Conservation (phyloP, 2,888 invertebrate genomes). For the Theristus sp. region DNA sequence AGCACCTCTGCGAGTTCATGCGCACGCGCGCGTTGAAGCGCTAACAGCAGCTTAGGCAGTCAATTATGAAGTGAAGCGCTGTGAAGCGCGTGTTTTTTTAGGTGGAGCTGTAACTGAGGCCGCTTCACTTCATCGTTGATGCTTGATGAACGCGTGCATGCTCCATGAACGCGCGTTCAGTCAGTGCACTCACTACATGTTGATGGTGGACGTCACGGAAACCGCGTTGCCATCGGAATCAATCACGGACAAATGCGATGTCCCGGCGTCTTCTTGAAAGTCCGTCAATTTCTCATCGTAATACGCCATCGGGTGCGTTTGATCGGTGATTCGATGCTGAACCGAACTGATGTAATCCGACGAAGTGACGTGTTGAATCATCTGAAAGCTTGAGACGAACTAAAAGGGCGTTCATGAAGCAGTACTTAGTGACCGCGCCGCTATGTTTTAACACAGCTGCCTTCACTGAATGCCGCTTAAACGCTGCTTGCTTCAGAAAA, state of each 20-base stretch:
- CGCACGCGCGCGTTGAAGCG: no score
- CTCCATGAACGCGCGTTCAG: constrained; percentile 54
- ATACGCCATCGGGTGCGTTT: constrained; percentile 4
- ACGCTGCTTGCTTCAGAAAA: no score
- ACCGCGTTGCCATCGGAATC: constrained; percentile 61
- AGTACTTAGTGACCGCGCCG: no score
- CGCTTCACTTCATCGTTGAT: no score
- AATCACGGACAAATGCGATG: constrained; percentile 66
- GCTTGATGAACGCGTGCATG: constrained; percentile 60
- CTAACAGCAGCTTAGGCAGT: no score
- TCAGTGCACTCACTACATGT: constrained; percentile 46
- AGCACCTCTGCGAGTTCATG: no score
- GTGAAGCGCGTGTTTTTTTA: no score
- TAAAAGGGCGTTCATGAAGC: no score
- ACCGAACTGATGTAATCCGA: constrained; percentile 41
- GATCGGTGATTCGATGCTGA: constrained; percentile 45
- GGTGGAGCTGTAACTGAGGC: no score
- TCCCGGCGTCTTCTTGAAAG: constrained; percentile 47
- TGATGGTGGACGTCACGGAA: constrained; percentile 70
- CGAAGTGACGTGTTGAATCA: constrained; percentile 43
- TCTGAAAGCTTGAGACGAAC: constrained; percentile 37
- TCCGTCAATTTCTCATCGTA: constrained; percentile 30
- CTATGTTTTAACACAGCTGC: no score
- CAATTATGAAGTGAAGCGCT: no score
- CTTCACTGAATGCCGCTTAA: no score